Conservation (phyloP, 1,140 invertebrate genomes). For the Heliothis subflexa region DNA sequence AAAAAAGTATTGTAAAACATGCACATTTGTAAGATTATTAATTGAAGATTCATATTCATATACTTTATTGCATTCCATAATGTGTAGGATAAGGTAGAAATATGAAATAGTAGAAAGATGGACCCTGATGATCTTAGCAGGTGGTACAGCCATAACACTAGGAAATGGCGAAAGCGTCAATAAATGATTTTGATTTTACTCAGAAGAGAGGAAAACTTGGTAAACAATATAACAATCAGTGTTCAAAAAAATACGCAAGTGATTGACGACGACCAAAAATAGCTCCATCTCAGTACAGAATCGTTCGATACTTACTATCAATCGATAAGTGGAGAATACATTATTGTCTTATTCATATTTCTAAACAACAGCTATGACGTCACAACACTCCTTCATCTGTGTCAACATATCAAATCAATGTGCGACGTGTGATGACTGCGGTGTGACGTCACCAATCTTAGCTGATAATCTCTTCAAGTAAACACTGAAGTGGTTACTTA, state of each 20-base stretch:
- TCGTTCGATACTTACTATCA: not conserved
- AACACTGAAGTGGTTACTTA: not conserved
- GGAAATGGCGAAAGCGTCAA: too few species aligned
- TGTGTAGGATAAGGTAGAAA: too few species aligned
- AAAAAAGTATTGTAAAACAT: too few species aligned
- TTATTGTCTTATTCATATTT: not conserved
- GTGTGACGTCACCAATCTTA: conserved; percentile 8
- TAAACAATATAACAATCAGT: not conserved
- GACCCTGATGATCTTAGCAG: too few species aligned
- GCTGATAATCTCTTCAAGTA: not conserved
- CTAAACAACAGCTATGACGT: not conserved
- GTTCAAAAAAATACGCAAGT: too few species aligned
- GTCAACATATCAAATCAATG: not conserved
- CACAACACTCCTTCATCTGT: not conserved
- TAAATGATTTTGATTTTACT: too few species aligned
- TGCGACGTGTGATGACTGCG: not conserved
- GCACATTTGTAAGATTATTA: too few species aligned
- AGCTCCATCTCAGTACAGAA: not conserved
- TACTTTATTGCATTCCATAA: too few species aligned
- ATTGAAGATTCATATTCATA: too few species aligned
- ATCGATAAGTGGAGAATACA: not conserved
- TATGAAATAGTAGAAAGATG: too few species aligned
- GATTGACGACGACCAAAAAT: not conserved
- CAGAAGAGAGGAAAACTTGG: too few species aligned
- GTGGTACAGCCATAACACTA: too few species aligned